Evolutionary conservation across 1,140 invertebrate species (phyloP).

Genomic region (Phortica variegata): DNA sequence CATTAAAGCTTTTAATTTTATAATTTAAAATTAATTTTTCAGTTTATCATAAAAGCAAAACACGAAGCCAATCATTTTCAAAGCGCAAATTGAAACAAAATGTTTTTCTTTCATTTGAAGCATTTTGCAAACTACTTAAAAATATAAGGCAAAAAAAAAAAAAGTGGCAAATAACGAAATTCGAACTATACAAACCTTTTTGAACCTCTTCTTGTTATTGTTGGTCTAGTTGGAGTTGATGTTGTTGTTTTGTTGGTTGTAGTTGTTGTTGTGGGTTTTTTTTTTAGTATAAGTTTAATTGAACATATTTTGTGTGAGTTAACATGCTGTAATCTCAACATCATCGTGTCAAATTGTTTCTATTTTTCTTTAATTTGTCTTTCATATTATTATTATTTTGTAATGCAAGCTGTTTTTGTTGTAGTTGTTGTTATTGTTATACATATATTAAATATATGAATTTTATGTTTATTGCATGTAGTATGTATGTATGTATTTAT

Average conservation of each 20-base stretch:
- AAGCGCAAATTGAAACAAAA: slow-evolving; percentile 3
- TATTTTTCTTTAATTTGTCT: slow-evolving; percentile 8
- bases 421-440: slow-evolving; percentile 17
- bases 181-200: too few species aligned
- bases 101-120: slow-evolving; percentile 6
- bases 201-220: slow-evolving; percentile 4
- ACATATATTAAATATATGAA: slow-evolving; percentile 12
- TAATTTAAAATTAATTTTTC: too few species aligned
- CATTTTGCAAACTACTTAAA: too few species aligned
- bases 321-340: slow-evolving; percentile 49
- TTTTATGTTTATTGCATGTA: slow-evolving; percentile 10
- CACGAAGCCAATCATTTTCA: too few species aligned
- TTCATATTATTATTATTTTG: slow-evolving; percentile 15
- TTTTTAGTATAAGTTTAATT: slow-evolving; percentile 28
- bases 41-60: too few species aligned
- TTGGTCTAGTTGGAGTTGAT: slow-evolving; percentile 14
- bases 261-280: slow-evolving; percentile 25
- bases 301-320: slow-evolving; percentile 38
- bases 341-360: slow-evolving; percentile 21
- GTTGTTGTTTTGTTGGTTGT: background rate
- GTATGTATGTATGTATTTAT: slow-evolving; percentile 10
- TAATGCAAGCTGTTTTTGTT: slow-evolving; percentile 12
- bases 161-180: too few species aligned
- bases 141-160: too few species aligned
- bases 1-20: too few species aligned